These are phyloP conservation scores for Pseudococcus longispinus DNA, from an alignment of 2,888 invertebrate species.

Conservation along the genomic window DNA sequence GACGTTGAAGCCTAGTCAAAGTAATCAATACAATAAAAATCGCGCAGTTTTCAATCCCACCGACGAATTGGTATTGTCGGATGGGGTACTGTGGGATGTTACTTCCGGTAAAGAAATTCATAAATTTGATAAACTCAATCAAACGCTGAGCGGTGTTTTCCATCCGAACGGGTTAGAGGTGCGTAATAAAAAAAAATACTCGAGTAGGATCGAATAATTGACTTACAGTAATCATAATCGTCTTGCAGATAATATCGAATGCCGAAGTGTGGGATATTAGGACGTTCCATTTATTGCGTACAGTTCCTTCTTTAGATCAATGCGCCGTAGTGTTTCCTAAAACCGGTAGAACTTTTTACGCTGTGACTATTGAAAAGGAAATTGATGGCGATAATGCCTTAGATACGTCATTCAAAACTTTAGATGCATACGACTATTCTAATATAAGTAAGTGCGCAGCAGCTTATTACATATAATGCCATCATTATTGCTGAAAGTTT, in stretches of 20 bases:
- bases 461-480: neutral
- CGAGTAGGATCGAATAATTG: neutral
- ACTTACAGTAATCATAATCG: neutral
- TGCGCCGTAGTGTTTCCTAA: conserved; percentile 89
- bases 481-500: neutral
- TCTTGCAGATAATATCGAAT: conserved; percentile 83
- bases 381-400: conserved; percentile 73
- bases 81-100: conserved; percentile 95
- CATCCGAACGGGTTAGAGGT: conserved; percentile 95
- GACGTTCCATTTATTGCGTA: conserved; percentile 91
- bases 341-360: conserved; percentile 85
- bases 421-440: conserved; percentile 92
- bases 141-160: conserved; percentile 92
- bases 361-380: conserved; percentile 79
- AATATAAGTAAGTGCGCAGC: conserved; percentile 75
- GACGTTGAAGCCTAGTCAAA: conserved; percentile 79
- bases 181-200: conserved; percentile 58
- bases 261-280: conserved; percentile 98
- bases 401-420: conserved; percentile 92
- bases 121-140: conserved; percentile 97
- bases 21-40: conserved; percentile 93
- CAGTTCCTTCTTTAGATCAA: conserved; percentile 92
- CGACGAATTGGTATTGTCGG: conserved; percentile 92
- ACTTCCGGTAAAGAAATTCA: conserved; percentile 87
- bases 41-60: conserved; percentile 92